Evolutionary conservation across 1,140 invertebrate genomes (phyloP), one percentile per base, ranked within the genome.

Genomic region (Calosoma granatense): DNA sequence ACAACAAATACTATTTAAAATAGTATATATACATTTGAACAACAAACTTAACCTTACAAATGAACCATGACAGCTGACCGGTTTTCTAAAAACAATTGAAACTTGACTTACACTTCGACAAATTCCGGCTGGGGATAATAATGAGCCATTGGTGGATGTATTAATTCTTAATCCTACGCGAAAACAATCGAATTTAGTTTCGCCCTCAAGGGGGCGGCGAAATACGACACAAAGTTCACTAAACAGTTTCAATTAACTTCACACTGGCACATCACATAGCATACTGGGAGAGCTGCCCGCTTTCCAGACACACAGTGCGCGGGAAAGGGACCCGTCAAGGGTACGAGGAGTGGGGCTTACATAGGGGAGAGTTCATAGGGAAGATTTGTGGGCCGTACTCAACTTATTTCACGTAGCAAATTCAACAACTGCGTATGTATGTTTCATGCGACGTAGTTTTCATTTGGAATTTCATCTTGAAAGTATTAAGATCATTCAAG

Each of bases 41-140:
- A n/a, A n/a, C n/a, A n/a, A n/a, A n/a, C n/a, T n/a, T n/a, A n/a
- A n/a, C n/a, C n/a, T n/a, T n/a, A n/a, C n/a, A n/a, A n/a, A n/a
- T n/a, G n/a, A n/a, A n/a, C n/a, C n/a, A n/a, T n/a, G n/a, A n/a
- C n/a, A n/a, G n/a, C n/a, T n/a, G n/a, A n/a, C n/a, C n/a, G n/a
- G n/a, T n/a, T n/a, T n/a, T n/a, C n/a, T n/a, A n/a, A n/a, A n/a
- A n/a, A n/a, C n/a, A 17, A 11, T 47, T 9, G 17, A 11, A 47
- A 47, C 9, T 47, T 12, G 17, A 47, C 41, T 47, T 47, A 47
- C 41, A 47, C 41, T 47, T 47, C 41, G 17, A 47, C 41, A 47
- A 47, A 47, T 4, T 47, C 41, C 41, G 41, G 41, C 17, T 9
- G 3, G 6, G 41, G 41, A 17, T 47, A 17, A 47, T 12, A 47